Evolutionary conservation across 2,113 vertebrate species (phyloP).

Genomic region (Actinemys pallida): DNA sequence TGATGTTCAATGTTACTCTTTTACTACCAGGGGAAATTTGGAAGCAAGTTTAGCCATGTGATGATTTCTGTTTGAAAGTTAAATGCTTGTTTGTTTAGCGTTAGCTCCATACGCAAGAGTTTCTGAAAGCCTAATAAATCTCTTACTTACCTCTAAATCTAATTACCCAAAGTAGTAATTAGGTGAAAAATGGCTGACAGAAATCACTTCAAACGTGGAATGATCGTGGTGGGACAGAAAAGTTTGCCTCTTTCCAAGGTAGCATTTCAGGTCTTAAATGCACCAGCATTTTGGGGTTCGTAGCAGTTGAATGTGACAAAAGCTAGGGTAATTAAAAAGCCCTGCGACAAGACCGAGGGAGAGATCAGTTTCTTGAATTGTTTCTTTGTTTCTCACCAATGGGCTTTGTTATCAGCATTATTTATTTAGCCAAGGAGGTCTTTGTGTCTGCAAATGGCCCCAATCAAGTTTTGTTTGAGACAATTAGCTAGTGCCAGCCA

Average conservation of each 20-base stretch:
- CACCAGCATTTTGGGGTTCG: conserved; percentile 78
- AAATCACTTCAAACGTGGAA: conserved; percentile 78
- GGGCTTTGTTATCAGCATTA: conserved; percentile 95
- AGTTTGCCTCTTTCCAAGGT: conserved; percentile 79
- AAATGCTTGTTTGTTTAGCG: conserved; percentile 89
- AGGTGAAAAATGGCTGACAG: conserved; percentile 81
- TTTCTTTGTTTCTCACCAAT: conserved; percentile 89
- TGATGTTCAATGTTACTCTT: no score
- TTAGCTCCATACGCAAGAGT: conserved; percentile 84
- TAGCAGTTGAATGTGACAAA: conserved; percentile 81
- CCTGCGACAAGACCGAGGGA: conserved; percentile 72
- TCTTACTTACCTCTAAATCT: conserved; percentile 88
- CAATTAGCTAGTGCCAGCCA: conserved; percentile 90
- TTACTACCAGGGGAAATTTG: background rate
- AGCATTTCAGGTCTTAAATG: conserved; percentile 84
- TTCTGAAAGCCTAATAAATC: conserved; percentile 84
- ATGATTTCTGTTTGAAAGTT: conserved; percentile 70
- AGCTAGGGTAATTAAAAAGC: conserved; percentile 85
- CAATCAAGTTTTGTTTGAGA: conserved; percentile 94
- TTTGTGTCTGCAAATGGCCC: conserved; percentile 98
- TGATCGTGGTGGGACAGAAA: conserved; percentile 59
- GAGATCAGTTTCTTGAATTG: conserved; percentile 88
- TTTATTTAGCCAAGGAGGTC: conserved; percentile 95
- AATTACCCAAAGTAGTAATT: conserved; percentile 93
- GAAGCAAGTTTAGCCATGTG: conserved; percentile 39